Evolutionary conservation across 2,113 vertebrate species (phyloP).

Genomic region (Greenwoodochromis staneri): DNA sequence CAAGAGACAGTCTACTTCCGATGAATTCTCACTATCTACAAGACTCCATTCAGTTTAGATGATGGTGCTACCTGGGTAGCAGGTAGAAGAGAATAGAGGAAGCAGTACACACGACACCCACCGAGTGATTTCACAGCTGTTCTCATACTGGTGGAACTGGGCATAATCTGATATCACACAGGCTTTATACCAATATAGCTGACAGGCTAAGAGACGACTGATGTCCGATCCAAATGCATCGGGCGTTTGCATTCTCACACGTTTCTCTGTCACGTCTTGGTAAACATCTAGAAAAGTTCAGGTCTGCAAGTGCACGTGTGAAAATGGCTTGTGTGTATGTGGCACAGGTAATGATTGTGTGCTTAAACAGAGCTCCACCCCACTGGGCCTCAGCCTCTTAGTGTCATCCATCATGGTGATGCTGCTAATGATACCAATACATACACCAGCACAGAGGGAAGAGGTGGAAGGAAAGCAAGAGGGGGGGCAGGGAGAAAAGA

Average conservation of each 20-base stretch:
- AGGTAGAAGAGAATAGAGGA: neutral
- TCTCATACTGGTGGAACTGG: neutral
- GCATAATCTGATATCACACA: neutral
- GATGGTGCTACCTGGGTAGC: neutral
- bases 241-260: neutral
- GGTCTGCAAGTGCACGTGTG: neutral
- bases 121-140: neutral
- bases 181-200: neutral
- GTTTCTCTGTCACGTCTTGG: neutral
- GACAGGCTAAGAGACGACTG: neutral
- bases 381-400: slow-evolving; percentile 5
- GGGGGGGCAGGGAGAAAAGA: neutral
- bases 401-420: slow-evolving; percentile 51
- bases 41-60: neutral
- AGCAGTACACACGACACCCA: neutral
- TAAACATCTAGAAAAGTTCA: neutral
- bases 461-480: neutral
- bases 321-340: neutral
- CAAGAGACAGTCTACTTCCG: neutral
- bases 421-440: slow-evolving; percentile 50
- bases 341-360: slow-evolving; percentile 39
- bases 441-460: slow-evolving; percentile 13
- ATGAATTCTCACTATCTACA: neutral
- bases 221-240: neutral
- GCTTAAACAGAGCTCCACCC: slow-evolving; percentile 33